Evolutionary conservation across 2,797 vertebrate genomes (phyloP).

Genomic region (Ataeniobius toweri): DNA sequence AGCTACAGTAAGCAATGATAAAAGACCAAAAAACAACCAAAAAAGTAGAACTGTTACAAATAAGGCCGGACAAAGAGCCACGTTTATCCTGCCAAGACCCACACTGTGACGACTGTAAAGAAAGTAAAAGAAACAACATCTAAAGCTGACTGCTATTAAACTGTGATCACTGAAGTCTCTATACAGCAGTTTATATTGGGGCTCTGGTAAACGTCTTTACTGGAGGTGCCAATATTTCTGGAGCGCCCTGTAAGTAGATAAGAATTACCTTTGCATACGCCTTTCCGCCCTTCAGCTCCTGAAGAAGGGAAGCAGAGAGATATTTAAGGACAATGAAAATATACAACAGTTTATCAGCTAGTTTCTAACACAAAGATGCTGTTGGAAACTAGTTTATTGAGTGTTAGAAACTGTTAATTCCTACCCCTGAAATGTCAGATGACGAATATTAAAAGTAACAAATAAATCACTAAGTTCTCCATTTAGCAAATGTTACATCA

Average conservation of each 20-base stretch:
- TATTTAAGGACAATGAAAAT: conserved; percentile 1
- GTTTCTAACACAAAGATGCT: not conserved
- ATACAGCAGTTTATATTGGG: not conserved
- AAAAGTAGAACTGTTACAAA: not conserved
- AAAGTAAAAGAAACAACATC: not conserved
- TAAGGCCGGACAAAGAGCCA: not conserved
- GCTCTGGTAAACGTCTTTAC: not conserved
- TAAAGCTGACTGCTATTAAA: not conserved
- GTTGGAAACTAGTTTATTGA: not conserved
- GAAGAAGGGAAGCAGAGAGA: conserved; percentile 43
- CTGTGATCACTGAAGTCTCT: no score
- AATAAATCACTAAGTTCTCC: not conserved
- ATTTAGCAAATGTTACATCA: not conserved
- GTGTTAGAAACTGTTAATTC: not conserved
- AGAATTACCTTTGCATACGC: conserved; percentile 93
- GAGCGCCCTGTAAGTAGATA: not conserved
- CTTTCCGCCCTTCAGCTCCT: conserved; percentile 98
- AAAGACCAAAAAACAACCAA: not conserved
- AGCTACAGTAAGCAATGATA: not conserved
- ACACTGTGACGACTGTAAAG: not conserved
- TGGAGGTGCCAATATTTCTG: not conserved
- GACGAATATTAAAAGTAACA: not conserved
- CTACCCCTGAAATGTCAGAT: not conserved
- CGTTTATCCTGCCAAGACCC: not conserved
- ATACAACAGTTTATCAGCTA: no score